Evolutionary conservation across 1,140 invertebrate species (phyloP).

Genomic region (Armadillidium nasatum): DNA sequence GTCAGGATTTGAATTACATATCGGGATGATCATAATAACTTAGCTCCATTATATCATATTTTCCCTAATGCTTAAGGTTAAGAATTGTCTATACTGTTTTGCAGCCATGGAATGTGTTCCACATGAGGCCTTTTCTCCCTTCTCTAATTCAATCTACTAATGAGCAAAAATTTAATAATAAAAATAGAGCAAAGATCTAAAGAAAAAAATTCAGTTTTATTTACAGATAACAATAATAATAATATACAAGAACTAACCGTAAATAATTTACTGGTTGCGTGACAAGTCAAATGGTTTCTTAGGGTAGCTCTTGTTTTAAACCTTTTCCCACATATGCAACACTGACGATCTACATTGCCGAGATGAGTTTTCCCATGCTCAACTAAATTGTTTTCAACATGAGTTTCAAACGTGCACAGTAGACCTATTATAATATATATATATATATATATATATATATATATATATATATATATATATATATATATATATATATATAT

Average conservation of each 20-base stretch:
- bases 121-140: no score
- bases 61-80: no score
- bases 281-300: slow-evolving; percentile 17
- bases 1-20: no score
- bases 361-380: slow-evolving; percentile 30
- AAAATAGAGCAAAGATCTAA: no score
- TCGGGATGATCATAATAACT: no score
- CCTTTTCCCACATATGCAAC: slow-evolving; percentile 44
- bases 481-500: background rate
- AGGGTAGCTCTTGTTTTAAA: slow-evolving; percentile 44
- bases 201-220: no score
- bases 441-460: background rate
- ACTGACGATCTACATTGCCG: slow-evolving; percentile 24
- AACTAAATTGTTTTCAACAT: slow-evolving; percentile 29
- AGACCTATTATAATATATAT: slow-evolving; percentile 28
- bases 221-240: no score
- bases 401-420: slow-evolving; percentile 27
- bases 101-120: no score
- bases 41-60: no score
- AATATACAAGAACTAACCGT: background rate
- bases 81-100: no score
- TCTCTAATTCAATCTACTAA: no score
- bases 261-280: background rate
- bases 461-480: background rate
- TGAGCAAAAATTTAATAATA: no score